A percentile compares a stretch with the other conserved stretches of the same genome.
phyloP scores from a whole-genome alignment of 1,140 invertebrate species.

The Drosophila dunni region DNA sequence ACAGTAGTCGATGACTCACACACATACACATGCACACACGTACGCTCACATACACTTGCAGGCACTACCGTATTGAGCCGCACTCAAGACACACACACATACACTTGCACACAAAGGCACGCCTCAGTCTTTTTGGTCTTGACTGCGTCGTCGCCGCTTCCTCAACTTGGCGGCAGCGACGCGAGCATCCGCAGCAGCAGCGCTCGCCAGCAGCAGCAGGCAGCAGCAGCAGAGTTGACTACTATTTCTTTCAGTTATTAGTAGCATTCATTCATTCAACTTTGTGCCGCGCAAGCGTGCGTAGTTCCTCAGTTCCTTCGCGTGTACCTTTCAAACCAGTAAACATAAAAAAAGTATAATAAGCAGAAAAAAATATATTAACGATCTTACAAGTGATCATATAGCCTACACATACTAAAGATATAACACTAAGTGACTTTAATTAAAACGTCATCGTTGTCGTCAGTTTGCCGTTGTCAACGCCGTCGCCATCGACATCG shows the following conservation, averaged over 20 bases:
- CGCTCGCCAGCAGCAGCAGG: conserved; percentile 39
- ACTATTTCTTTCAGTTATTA: conserved; percentile 83
- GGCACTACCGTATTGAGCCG: conserved; percentile 51
- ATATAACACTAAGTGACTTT: conserved; percentile 13
- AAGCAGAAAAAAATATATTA: conserved; percentile 25
- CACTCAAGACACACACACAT: conserved; percentile 35
- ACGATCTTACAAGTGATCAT: conserved; percentile 13
- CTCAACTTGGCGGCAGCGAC: conserved; percentile 75
- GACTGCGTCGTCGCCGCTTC: conserved; percentile 66
- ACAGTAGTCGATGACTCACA: conserved; percentile 72
- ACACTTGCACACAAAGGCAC: conserved; percentile 26
- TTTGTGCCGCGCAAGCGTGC: conserved; percentile 82
- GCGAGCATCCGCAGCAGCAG: conserved; percentile 45
- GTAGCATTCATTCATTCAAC: conserved; percentile 83
- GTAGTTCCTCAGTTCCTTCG: conserved; percentile 82
- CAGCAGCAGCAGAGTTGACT: conserved; percentile 60
- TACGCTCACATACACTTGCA: conserved; percentile 32
- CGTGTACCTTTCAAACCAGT: conserved; percentile 64
- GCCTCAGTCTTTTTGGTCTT: conserved; percentile 54
- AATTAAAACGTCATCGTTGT: conserved; percentile 7
- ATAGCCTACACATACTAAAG: neutral
- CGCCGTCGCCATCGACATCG: neutral
- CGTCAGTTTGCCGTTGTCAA: neutral
- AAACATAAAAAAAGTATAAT: conserved; percentile 25
- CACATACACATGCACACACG: conserved; percentile 48